Evolutionary conservation across 1,140 invertebrate species (phyloP).

Genomic region (Himalopsyche phryganea): DNA sequence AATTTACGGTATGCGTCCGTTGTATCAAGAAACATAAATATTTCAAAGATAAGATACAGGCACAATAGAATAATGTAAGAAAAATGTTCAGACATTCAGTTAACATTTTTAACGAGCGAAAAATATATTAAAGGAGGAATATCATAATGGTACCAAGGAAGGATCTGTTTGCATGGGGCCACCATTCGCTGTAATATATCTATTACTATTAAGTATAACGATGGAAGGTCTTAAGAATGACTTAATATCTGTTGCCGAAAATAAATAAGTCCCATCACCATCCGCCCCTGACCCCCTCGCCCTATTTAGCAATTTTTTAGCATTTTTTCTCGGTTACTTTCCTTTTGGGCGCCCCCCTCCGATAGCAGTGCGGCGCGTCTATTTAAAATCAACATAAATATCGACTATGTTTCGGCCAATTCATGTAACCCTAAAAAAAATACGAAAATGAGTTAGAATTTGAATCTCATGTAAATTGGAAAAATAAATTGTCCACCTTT

Average conservation of each 20-base stretch:
- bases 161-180: conserved; percentile 21
- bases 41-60: conserved; percentile 33
- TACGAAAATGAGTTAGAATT: too few species aligned
- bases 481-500: too few species aligned
- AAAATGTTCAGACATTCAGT: conserved; percentile 34
- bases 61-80: conserved; percentile 34
- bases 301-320: conserved; percentile 36
- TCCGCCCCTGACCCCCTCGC: conserved; percentile 18
- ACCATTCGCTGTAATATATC: conserved; percentile 32
- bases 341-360: conserved; percentile 29
- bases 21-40: conserved; percentile 32
- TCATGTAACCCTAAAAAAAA: too few species aligned
- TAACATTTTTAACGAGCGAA: conserved; percentile 33
- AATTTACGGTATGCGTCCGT: conserved; percentile 21
- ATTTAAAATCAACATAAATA: too few species aligned
- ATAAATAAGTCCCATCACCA: conserved; percentile 34
- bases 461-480: too few species aligned
- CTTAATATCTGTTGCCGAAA: conserved; percentile 35
- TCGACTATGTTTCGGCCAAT: too few species aligned
- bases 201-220: conserved; percentile 35
- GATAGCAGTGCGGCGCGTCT: conserved; percentile 9
- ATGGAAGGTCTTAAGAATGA: conserved; percentile 35
- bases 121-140: conserved; percentile 31
- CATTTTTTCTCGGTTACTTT: conserved; percentile 33
- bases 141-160: conserved; percentile 18